Base-by-base conservation (phyloP, 2,888 invertebrate species). In the Neocrepidodera transversa region DNA sequence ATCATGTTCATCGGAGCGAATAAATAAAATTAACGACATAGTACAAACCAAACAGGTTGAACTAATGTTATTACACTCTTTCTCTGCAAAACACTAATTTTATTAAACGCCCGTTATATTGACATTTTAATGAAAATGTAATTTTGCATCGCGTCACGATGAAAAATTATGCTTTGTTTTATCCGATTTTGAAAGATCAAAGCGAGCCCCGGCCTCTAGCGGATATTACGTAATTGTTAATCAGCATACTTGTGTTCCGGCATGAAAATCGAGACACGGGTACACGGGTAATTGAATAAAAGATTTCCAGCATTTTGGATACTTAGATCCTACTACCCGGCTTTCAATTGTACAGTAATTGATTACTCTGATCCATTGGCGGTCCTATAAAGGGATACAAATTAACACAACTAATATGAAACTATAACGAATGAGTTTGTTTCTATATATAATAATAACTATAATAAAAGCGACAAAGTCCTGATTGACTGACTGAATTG, bases 91-190 rank as follows among this genome's bases (percentile, higher is more conserved):
- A 74, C 73, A 69, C 74, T 76, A 76, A 78, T 78, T 77, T 75
- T 71, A 78, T 77, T 76, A 76, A 75, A 73, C 71, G 72, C 68
- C 68, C 71, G 69, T 71, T 72, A 75, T 76, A 78, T 78, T 74
- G 77, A 77, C 78, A 72, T 74, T 74, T 74, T 76, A 76, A 77
- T 77, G 75, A 76, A 77, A 77, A 77, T 76, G 76, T 75, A 74
- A 77, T 76, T 76, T 74, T 36, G 36, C 54, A 40, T 45, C 53
- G 43, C 43, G 63, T 67, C 68, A 66, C 68, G 71, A 70, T 69
- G 72, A 74, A 74, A 74, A 74, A 73, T 74, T 71, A 70, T 70
- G 72, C 71, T 69, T 70, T 70, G 64, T 69, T 68, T 67, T 67
- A 67, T 68, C 71, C 64, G 65, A 68, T 70, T 69, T 71, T 71